Percentiles rank a stretch among this genome's conserved stretches.
These are phyloP conservation scores for Shinisaurus crocodilurus DNA, from an alignment of 2,113 vertebrate genomes.

Conservation along the genomic window DNA sequence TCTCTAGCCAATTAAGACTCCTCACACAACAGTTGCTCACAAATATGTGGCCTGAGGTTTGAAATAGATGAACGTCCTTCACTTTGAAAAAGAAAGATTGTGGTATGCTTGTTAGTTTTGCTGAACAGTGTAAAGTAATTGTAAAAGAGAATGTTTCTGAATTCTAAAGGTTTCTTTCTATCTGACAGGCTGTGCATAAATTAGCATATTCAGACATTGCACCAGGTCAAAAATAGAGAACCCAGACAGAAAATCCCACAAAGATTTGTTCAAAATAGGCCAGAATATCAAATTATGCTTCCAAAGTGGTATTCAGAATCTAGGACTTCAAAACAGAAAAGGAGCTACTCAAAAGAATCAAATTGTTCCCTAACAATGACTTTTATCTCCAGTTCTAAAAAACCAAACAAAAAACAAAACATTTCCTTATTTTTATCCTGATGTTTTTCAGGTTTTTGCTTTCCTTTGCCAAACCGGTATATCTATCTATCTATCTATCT, in stretches of 20 bases:
- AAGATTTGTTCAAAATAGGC: neutral
- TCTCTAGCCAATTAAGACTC: neutral
- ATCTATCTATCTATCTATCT: too few species aligned
- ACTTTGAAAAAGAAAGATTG: neutral
- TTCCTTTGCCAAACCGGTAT: neutral
- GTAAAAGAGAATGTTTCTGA: neutral
- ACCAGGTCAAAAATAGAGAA: neutral
- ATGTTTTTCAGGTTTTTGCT: neutral
- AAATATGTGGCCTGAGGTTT: neutral
- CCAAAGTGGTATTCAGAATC: neutral
- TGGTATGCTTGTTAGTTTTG: neutral
- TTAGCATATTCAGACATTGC: neutral
- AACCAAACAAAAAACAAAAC: neutral
- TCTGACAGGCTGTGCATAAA: neutral
- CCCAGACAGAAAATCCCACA: neutral
- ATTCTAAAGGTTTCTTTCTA: conserved; percentile 15
- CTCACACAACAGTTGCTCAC: neutral
- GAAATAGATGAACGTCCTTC: neutral
- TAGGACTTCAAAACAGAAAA: neutral
- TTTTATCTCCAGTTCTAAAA: neutral
- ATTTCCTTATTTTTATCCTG: neutral
- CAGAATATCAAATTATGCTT: conserved; percentile 24
- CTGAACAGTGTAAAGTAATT: neutral
- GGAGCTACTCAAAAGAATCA: neutral
- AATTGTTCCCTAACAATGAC: neutral